These are phyloP conservation scores for Protodeltote pygarga DNA, from an alignment of 2,888 invertebrate species.

Conservation along the genomic window DNA sequence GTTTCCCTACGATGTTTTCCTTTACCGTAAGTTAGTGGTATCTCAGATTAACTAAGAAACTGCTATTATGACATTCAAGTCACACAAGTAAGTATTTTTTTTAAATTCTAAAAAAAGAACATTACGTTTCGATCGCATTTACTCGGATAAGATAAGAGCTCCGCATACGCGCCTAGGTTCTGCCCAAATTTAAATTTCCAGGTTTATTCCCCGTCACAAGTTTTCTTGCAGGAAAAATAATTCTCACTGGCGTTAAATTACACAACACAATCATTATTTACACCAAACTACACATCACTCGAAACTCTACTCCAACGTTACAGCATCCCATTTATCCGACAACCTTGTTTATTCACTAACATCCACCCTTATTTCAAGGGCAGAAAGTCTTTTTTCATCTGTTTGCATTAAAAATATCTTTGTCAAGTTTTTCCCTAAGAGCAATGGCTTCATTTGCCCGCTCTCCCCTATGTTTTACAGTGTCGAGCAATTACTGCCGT, in stretches of 20 bases:
- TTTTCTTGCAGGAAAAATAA: slow-evolving; percentile 5
- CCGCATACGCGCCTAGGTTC: no score
- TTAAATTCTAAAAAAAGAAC: no score
- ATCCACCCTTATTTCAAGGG: slow-evolving; percentile 10
- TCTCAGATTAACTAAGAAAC: no score
- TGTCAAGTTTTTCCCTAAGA: slow-evolving; percentile 35
- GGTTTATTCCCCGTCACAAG: background rate
- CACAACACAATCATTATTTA: slow-evolving; percentile 64
- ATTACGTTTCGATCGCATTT: no score
- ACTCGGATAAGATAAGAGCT: no score
- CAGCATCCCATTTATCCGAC: slow-evolving; percentile 34
- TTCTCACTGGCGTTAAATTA: slow-evolving; percentile 41
- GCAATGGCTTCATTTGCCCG: slow-evolving; percentile 71
- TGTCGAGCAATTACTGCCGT: slow-evolving; percentile 64
- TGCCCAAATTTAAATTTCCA: background rate
- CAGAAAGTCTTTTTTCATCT: slow-evolving; percentile 7
- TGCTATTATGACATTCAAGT: no score
- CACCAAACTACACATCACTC: slow-evolving; percentile 68
- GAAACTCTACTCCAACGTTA: slow-evolving; percentile 51
- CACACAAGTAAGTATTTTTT: no score
- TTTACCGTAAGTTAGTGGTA: no score
- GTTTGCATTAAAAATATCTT: background rate
- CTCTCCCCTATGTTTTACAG: slow-evolving; percentile 53
- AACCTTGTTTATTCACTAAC: slow-evolving; percentile 36
- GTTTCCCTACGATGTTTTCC: no score